Percentiles rank a stretch among this genome's conserved stretches.
phyloP scores from a whole-genome alignment of 1,140 invertebrate genomes.

The Brachionus koreanus region DNA sequence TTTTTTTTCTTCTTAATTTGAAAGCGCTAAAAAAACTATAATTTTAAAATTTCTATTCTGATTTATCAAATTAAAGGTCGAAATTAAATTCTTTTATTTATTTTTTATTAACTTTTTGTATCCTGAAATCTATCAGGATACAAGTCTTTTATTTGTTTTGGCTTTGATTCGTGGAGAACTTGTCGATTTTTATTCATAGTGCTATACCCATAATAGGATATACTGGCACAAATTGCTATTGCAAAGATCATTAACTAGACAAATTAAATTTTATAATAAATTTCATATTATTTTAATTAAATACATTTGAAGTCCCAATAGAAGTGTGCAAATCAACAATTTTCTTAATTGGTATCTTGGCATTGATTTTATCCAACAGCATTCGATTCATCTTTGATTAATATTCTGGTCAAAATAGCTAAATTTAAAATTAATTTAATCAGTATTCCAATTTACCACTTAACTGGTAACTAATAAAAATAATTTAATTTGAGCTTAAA shows the following conservation, averaged over 20 bases:
- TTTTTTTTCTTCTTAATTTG: too few relatives aligned
- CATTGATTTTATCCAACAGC: not conserved
- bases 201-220: not conserved
- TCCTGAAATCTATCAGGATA: not conserved
- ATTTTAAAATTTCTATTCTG: too few relatives aligned
- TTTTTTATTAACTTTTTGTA: not conserved
- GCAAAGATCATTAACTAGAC: not conserved
- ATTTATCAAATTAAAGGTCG: too few relatives aligned
- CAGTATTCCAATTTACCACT: not conserved
- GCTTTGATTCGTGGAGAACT: not conserved
- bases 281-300: not conserved
- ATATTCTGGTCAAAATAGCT: not conserved
- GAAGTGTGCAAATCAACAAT: constrained; percentile 9
- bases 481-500: not conserved
- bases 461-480: not conserved
- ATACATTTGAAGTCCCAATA: constrained; percentile 27
- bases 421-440: not conserved
- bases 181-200: not conserved
- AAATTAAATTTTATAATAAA: not conserved
- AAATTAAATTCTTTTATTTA: not conserved
- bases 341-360: not conserved
- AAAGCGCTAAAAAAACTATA: too few relatives aligned
- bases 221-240: not conserved
- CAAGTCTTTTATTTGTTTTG: not conserved
- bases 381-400: not conserved